phyloP scores from a whole-genome alignment of 1,140 invertebrate species.

The Zophobas atratus region DNA sequence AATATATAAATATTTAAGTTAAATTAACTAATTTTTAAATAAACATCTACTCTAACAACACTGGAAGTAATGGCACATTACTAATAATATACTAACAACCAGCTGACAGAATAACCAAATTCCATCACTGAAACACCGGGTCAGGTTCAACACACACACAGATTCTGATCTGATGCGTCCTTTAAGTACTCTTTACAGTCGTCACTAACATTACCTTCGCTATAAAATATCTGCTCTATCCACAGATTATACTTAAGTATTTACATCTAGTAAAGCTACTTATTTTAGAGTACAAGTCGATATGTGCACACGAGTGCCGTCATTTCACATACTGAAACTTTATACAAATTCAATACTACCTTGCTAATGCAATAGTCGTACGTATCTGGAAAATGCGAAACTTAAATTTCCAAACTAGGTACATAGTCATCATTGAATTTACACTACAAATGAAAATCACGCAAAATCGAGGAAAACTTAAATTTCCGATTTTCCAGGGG shows the following conservation, averaged over 20 bases:
- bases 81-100: slow-evolving; percentile 60
- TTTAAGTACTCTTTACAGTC: slow-evolving; percentile 44
- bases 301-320: slow-evolving; percentile 55
- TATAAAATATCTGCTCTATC: slow-evolving; percentile 53
- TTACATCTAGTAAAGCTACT: slow-evolving; percentile 56
- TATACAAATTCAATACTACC: slow-evolving; percentile 48
- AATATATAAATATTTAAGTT: slow-evolving; percentile 60
- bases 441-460: slow-evolving; percentile 27
- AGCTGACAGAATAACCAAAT: slow-evolving; percentile 65
- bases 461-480: slow-evolving; percentile 25
- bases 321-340: slow-evolving; percentile 45
- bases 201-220: slow-evolving; percentile 45
- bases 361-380: slow-evolving; percentile 31
- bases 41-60: slow-evolving; percentile 66
- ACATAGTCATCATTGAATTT: not conserved
- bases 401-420: slow-evolving; percentile 24
- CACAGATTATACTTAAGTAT: slow-evolving; percentile 52
- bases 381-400: slow-evolving; percentile 36
- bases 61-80: slow-evolving; percentile 65
- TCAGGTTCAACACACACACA: slow-evolving; percentile 52
- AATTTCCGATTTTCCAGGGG: slow-evolving; percentile 36
- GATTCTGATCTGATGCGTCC: slow-evolving; percentile 33
- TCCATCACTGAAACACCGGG: slow-evolving; percentile 64
- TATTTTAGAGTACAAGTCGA: slow-evolving; percentile 51
- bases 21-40: slow-evolving; percentile 65